These are phyloP conservation scores for Emydura subglobosa DNA, from an alignment of 2,113 vertebrate genomes.

Conservation along the genomic window DNA sequence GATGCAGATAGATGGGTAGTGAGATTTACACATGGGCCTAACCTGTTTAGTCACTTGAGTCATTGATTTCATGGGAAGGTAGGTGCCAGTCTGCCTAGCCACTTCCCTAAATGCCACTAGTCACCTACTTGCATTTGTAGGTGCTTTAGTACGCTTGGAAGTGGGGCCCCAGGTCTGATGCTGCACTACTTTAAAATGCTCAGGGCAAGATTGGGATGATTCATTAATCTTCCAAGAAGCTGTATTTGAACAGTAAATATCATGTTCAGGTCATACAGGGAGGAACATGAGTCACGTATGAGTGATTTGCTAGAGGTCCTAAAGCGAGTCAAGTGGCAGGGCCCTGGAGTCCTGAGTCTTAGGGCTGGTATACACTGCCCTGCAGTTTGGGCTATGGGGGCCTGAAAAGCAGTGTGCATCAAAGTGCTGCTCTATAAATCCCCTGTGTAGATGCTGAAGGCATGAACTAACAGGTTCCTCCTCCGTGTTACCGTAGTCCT, in stretches of 20 bases:
- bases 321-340: background rate
- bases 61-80: background rate
- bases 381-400: background rate
- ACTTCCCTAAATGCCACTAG: background rate
- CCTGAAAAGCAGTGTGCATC: background rate
- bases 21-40: background rate
- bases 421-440: background rate
- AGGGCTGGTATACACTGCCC: background rate
- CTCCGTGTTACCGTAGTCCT: background rate
- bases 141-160: background rate
- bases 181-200: background rate
- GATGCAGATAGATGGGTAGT: background rate
- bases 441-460: background rate
- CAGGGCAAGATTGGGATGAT: background rate
- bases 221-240: background rate
- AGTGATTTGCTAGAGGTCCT: background rate
- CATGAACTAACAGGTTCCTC: background rate
- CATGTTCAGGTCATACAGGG: no score
- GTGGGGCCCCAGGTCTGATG: background rate
- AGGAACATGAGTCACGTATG: background rate
- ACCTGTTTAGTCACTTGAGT: background rate
- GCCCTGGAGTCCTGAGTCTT: background rate
- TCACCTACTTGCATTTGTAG: background rate
- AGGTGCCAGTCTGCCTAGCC: background rate
- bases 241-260: background rate